Percentiles rank a stretch among this genome's conserved stretches.
Evolutionary conservation across 2,888 invertebrate species (phyloP).

Genomic region (Microplitis manilae): DNA sequence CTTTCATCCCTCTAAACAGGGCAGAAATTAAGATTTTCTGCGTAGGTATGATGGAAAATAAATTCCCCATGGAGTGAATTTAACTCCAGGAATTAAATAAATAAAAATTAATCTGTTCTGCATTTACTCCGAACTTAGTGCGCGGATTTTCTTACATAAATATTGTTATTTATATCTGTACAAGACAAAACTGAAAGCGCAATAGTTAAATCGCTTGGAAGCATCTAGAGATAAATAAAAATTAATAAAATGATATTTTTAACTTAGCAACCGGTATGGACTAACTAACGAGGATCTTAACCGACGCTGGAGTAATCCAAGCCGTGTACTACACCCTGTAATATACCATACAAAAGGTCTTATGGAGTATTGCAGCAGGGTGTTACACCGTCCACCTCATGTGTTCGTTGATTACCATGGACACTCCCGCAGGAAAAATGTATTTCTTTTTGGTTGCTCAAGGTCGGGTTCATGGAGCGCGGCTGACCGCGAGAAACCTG

Average conservation of each 20-base stretch:
- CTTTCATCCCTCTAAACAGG: no score
- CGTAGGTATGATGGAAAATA: no score
- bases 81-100: no score
- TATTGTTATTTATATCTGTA: background rate
- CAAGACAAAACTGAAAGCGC: background rate
- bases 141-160: background rate
- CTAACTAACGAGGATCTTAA: conserved; percentile 89
- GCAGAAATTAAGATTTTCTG: no score
- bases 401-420: conserved; percentile 86
- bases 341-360: conserved; percentile 87
- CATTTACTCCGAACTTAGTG: no score
- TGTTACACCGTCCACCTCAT: conserved; percentile 76
- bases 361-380: conserved; percentile 77
- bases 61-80: no score
- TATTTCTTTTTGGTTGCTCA: conserved; percentile 89
- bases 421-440: conserved; percentile 88
- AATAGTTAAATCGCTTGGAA: background rate
- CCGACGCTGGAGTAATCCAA: conserved; percentile 86
- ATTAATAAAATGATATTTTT: conserved; percentile 3
- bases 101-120: no score
- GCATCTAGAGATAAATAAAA: conserved; percentile 8
- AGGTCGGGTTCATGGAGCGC: conserved; percentile 80
- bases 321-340: conserved; percentile 82
- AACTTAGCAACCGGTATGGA: conserved; percentile 83
- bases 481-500: conserved; percentile 74